Evolutionary conservation across 2,113 vertebrate genomes (phyloP).

Genomic region (Bos javanicus): DNA sequence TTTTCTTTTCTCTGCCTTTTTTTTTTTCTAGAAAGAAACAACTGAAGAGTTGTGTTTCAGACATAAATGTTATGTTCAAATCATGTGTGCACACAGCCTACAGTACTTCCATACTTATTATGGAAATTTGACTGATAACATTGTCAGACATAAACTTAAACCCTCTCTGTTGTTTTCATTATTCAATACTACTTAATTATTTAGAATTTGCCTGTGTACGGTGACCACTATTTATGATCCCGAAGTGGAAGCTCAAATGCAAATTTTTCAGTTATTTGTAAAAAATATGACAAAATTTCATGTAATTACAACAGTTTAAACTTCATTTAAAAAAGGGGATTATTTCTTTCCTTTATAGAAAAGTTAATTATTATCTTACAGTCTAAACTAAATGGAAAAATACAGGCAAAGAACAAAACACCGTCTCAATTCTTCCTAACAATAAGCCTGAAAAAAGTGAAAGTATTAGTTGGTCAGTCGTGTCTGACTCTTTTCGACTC

Average conservation of each 20-base stretch:
- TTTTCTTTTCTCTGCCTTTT: slow-evolving; percentile 42
- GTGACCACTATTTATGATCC: not conserved
- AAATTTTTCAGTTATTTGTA: not conserved
- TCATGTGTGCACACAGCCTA: not conserved
- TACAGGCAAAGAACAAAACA: not conserved
- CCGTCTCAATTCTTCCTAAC: not conserved
- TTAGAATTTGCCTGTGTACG: not conserved
- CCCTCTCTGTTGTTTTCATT: not conserved
- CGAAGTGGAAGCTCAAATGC: not conserved
- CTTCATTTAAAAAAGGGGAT: not conserved
- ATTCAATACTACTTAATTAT: slow-evolving; percentile 20
- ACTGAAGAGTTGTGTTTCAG: slow-evolving; percentile 54
- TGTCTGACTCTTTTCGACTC: not conserved
- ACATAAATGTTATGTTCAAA: slow-evolving; percentile 42
- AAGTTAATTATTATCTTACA: not conserved
- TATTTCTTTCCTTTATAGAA: slow-evolving; percentile 7
- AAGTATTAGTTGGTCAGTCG: not conserved
- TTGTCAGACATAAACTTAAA: not conserved
- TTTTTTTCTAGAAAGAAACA: slow-evolving; percentile 4
- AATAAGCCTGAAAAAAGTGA: not conserved
- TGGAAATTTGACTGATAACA: slow-evolving; percentile 19
- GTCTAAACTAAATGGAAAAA: not conserved
- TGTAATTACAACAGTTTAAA: not conserved
- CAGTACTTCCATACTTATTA: not conserved
- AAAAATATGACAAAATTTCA: not conserved